Evolutionary conservation across 2,797 vertebrate species (phyloP), one percentile per base, ranked within the genome.

Genomic region (Neopelma chrysocephalum): DNA sequence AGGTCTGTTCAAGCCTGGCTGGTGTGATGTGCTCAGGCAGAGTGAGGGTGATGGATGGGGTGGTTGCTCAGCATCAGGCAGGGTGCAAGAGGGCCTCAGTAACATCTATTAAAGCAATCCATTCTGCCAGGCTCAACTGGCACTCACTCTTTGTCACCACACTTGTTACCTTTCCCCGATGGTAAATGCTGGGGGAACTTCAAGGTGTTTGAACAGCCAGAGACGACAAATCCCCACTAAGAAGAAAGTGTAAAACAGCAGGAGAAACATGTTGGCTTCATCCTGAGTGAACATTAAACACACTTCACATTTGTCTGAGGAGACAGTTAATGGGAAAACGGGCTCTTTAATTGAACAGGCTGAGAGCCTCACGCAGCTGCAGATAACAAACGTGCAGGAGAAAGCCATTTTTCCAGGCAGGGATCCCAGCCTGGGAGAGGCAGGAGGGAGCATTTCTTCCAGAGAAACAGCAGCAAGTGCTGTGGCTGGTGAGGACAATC

Each of bases 201-300:
- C 62, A 89, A 96, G 90, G 91, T 75, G 90, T 94, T 89, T 54
- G 90, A 96, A 64, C 96, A 97, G 93, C 79, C 89, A 92, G 96
- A 90, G 56, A 92, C 81, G 22, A 96, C 96, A 96, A 90, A 96
- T 96, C 86, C 95, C 93, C 25, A 32, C 71, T 3, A 93, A 89
- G 96, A 82, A 85, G 93, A 80, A 93, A 95, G 96, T 82, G 96
- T 95, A 95, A 96, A 97, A 95, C 96, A 96, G 96, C 95, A 77
- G 96, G 96, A 94, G 95, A 89, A 96, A 93, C 93, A 82, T 82
- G 94, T 34, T 83, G 80, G 90, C 91, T 95, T 65, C 96, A 96
- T 84, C 96, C 88, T 82, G 94, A 85, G 91, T 29, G 78, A 96
- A 85, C 95, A 93, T 97, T 96, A 96, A 97, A 90, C 65, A 96